phyloP scores from a whole-genome alignment of 2,797 vertebrate genomes.

The Decapterus maruadsi region DNA sequence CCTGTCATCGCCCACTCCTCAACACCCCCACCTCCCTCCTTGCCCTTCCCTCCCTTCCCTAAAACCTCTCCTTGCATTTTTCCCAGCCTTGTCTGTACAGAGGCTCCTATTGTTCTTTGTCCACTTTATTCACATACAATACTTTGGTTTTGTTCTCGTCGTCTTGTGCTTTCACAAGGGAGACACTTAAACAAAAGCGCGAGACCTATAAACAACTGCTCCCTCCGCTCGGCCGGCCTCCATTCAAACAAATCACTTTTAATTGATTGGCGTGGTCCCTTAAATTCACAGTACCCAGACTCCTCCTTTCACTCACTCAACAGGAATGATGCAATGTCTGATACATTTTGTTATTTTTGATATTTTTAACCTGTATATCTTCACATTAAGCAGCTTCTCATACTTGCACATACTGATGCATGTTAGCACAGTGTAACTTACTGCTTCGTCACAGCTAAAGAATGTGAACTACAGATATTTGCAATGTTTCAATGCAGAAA shows the following conservation, averaged over 20 bases:
- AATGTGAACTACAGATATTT: neutral
- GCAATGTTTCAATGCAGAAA: neutral
- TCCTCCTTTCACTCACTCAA: conserved; percentile 7
- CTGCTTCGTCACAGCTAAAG: neutral
- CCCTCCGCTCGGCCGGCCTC: conserved; percentile 14
- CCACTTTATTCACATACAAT: conserved; percentile 65
- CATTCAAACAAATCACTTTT: conserved; percentile 29
- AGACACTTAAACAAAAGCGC: conserved; percentile 60
- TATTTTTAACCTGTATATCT: neutral
- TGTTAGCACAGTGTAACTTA: neutral
- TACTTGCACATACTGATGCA: neutral
- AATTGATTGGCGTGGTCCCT: conserved; percentile 22
- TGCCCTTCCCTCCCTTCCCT: too few species aligned
- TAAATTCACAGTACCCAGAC: neutral
- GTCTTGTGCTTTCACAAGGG: conserved; percentile 45
- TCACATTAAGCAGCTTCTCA: neutral
- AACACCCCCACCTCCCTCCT: too few species aligned
- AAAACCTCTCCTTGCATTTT: conserved; percentile 32
- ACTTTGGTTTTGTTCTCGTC: conserved; percentile 62
- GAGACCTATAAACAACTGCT: conserved; percentile 26
- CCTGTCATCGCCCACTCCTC: conserved; percentile 32
- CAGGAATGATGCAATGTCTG: neutral
- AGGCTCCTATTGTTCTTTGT: conserved; percentile 68
- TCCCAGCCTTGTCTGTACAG: conserved; percentile 55
- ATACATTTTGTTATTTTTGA: neutral